Evolutionary conservation across 2,797 vertebrate species (phyloP).

Genomic region (Sebastes goodei): DNA sequence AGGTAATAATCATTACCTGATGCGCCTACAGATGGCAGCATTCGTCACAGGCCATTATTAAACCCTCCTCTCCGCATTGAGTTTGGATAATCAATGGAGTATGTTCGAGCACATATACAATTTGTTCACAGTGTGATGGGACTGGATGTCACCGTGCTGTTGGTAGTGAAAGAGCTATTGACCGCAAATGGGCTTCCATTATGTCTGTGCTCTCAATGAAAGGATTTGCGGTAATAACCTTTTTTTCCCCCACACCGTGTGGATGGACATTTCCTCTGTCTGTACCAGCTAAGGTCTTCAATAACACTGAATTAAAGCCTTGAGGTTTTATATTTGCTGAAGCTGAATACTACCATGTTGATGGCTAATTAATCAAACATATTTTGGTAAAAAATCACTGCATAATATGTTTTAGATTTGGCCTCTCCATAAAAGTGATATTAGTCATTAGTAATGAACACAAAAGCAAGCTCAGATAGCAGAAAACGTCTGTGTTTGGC

Average conservation of each 20-base stretch:
- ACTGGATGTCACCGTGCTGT: background rate
- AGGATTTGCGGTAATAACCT: constrained; percentile 12
- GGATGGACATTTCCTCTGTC: background rate
- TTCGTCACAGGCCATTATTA: constrained; percentile 12
- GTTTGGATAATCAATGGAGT: constrained; percentile 14
- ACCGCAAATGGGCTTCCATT: constrained; percentile 34
- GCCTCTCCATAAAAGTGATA: background rate
- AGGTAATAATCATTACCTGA: constrained; percentile 13
- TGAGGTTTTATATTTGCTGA: background rate
- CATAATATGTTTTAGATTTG: background rate
- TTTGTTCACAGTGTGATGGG: constrained; percentile 11
- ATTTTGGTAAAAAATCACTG: background rate
- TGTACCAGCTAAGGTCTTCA: background rate
- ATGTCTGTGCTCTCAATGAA: constrained; percentile 25
- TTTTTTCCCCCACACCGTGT: background rate
- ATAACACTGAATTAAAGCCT: background rate
- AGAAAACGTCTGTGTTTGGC: background rate
- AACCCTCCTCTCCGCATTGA: constrained; percentile 2
- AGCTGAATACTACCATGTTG: background rate
- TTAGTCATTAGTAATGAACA: background rate
- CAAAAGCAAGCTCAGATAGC: background rate
- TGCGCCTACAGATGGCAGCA: constrained; percentile 17
- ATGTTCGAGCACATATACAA: constrained; percentile 11
- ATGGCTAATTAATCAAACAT: background rate
- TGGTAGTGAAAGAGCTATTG: constrained; percentile 31